Evolutionary conservation across 92 coral and sea anemone species (phyloP), one percentile per base, ranked within the genome.

Genomic region (Blastomussa wellsi): DNA sequence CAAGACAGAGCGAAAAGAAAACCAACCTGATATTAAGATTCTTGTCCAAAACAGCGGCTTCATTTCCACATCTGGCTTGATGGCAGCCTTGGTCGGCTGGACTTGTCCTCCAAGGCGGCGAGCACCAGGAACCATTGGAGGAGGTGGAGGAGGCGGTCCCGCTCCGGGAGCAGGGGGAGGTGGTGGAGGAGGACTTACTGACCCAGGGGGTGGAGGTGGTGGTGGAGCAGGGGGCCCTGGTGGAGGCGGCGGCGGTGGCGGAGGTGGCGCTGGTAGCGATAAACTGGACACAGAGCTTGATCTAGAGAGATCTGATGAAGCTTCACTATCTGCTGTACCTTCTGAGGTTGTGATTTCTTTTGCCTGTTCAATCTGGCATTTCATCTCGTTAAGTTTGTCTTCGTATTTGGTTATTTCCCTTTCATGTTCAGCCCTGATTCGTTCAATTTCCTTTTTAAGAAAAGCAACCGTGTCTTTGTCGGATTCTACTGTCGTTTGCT

Each of bases 41-140:
- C 99, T 93, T 72, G 95, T 94, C 99, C 99, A 97, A 86, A 97
- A 97, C 90, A 97, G 86, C 53, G 98, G 99, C 72, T 96, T 97
- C 99, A 97, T 97, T 72, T 97, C 99, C 32, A 92, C 94, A n/a
- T 93, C 93, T 1, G 99, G 99, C 72, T 95, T 97, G 79, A 97
- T 88, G 60, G 87, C 94, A 2, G 89, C 78, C 77, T 97, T 97
- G 67, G 82, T 92, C 35, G 98, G 99, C 84, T 93, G 88, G n/a
- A 75, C 92, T 14, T 78, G 55, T n/a, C 89, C 81, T 47, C 82
- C 89, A 31, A 76, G 15, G 60, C 79, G 70, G 69, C 77, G 80
- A 0, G 76, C 77, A 29, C 88, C 83, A 57, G 76, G 79, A 39
- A 86, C 93, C 29, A 88, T 87, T 31, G 96, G 96, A 55, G 95